Evolutionary conservation across 2,113 vertebrate genomes (phyloP).

Genomic region (Myxocyprinus asiaticus): DNA sequence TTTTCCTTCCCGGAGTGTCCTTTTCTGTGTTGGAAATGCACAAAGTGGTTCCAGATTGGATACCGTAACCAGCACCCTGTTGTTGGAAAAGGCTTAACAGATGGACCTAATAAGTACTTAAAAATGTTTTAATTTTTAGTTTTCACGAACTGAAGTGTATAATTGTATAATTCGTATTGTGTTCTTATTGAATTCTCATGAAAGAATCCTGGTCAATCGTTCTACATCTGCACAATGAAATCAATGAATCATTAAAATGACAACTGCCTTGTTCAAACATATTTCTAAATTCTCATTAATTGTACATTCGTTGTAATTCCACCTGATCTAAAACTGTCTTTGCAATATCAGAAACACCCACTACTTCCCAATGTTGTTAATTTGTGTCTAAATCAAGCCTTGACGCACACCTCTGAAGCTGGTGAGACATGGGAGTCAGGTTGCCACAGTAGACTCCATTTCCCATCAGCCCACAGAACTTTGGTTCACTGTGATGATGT

Average conservation of each 20-base stretch:
- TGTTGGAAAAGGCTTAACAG: too few species aligned
- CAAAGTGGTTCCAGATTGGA: too few species aligned
- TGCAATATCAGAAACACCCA: slow-evolving; percentile 7
- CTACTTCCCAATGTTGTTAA: background rate
- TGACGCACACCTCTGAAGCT: slow-evolving; percentile 40
- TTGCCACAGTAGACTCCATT: slow-evolving; percentile 38
- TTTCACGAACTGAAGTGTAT: too few species aligned
- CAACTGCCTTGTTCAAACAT: too few species aligned
- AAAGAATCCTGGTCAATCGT: background rate
- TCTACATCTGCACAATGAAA: slow-evolving; percentile 24
- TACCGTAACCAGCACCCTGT: too few species aligned
- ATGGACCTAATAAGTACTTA: too few species aligned
- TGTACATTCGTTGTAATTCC: slow-evolving; percentile 23
- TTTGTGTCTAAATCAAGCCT: slow-evolving; percentile 16
- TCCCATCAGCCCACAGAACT: slow-evolving; percentile 37
- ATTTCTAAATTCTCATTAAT: slow-evolving; percentile 8
- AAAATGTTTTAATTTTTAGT: too few species aligned
- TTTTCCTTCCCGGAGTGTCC: too few species aligned
- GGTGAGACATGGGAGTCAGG: slow-evolving; percentile 34
- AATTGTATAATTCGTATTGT: background rate
- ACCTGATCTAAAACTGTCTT: slow-evolving; percentile 5
- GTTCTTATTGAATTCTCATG: background rate
- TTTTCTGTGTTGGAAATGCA: too few species aligned
- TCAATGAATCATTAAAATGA: background rate
- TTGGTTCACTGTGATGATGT: slow-evolving; percentile 23